phyloP scores from a whole-genome alignment of 2,113 vertebrate genomes.

The Sylvietta virens region DNA sequence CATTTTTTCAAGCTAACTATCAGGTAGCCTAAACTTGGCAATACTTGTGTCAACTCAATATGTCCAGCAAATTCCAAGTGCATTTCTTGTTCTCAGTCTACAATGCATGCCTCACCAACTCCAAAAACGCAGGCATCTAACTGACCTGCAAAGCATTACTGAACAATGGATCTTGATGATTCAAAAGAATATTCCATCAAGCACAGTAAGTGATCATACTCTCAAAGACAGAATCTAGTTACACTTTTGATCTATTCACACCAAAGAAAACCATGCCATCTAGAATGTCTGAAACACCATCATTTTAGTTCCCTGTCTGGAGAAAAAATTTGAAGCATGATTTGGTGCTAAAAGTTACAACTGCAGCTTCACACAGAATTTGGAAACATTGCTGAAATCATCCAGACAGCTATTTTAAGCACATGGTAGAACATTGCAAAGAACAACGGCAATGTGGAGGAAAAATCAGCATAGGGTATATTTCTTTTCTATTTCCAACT shows the following conservation, averaged over 20 bases:
- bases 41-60: not conserved
- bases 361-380: not conserved
- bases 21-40: not conserved
- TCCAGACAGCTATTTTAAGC: not conserved
- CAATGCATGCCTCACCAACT: not conserved
- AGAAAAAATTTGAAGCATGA: not conserved
- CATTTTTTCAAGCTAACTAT: not conserved
- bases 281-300: not conserved
- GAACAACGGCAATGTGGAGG: not conserved
- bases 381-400: not conserved
- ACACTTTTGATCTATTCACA: not conserved
- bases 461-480: not conserved
- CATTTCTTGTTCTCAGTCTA: not conserved
- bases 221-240: not conserved
- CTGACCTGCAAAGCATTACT: not conserved
- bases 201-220: not conserved
- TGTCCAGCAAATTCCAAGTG: not conserved
- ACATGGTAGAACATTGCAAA: not conserved
- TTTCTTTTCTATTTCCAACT: not conserved
- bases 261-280: not conserved
- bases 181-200: not conserved
- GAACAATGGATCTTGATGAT: not conserved
- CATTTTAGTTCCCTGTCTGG: not conserved
- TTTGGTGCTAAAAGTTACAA: not conserved
- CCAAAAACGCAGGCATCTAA: not conserved